Conservation (phyloP, 2,888 invertebrate genomes). For the Troides helena region DNA sequence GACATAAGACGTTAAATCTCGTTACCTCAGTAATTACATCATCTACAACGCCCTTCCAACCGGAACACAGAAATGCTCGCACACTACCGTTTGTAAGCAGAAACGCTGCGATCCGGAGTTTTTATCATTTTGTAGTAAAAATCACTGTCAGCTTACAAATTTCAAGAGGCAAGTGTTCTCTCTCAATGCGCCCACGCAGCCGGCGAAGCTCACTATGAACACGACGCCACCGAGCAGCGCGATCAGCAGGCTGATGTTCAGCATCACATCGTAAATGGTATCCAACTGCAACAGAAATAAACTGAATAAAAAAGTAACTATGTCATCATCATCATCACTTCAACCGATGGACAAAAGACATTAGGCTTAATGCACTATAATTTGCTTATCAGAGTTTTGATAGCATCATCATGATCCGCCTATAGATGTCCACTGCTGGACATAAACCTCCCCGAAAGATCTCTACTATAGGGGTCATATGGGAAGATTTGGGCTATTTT, state of each 20-base stretch:
- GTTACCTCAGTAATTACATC: too few species aligned
- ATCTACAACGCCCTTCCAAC: too few species aligned
- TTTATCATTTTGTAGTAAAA: too few species aligned
- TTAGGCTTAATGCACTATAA: too few species aligned
- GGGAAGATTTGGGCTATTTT: too few species aligned
- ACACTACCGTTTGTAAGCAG: too few species aligned
- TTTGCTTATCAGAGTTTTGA: too few species aligned
- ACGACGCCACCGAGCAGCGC: conserved; percentile 94
- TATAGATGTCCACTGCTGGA: neutral
- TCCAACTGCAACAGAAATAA: conserved; percentile 77
- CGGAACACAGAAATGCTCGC: too few species aligned
- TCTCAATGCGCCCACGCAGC: conserved; percentile 93
- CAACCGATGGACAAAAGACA: too few species aligned
- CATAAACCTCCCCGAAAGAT: neutral
- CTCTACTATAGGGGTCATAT: neutral
- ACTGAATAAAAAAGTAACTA: too few species aligned
- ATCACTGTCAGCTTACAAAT: conserved; percentile 83
- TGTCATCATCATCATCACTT: neutral
- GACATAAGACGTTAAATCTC: too few species aligned
- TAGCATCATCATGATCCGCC: neutral
- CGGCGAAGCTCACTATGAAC: conserved; percentile 96
- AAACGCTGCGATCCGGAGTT: too few species aligned
- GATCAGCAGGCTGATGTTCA: conserved; percentile 94
- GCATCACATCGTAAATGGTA: conserved; percentile 92
- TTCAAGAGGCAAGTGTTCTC: conserved; percentile 96